Evolutionary conservation across 1,140 invertebrate genomes (phyloP), one percentile per base, ranked within the genome.

Genomic region (Formica selysi): DNA sequence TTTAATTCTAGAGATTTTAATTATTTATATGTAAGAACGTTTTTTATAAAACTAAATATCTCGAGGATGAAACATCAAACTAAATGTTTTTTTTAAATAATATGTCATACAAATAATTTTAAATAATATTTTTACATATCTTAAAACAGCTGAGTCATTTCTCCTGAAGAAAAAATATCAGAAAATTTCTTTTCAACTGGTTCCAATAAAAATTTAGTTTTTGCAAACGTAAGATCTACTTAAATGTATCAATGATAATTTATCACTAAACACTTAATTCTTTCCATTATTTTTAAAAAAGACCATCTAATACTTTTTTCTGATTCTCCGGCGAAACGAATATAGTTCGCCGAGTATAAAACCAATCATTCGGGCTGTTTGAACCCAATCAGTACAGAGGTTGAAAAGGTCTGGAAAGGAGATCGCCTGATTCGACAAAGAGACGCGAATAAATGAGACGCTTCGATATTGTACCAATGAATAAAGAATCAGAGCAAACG

Each of bases 381-480:
- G 74, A 85, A 76, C 26, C 51, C 62, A 67, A 81, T 62, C 57
- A 61, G 48, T 41, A 62, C 19, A 48, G 41, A 57, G 29, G 54
- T 36, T 57, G 51, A 70, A 16, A 76, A 26, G n/a, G 48, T 48
- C 7, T 38, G 54, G 41, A 80, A 70, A 80, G 76, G 68, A 88
- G 92, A 93, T 92, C 87, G 90, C 59, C 79, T 89, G 91, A 87
- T 90, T 91, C 92, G 92, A 90, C 90, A 91, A 93, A 93, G 91
- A 91, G 92, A 93, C 83, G 51, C 88, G 92, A 92, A 94, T 94
- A 94, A 94, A 94, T 92, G 93, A 91, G 92, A 90, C 92, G 79
- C 87, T 91, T 93, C 78, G 89, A 86, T 88, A 90, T 88, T 81
- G 51, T 57, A 57, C 19, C 65, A 59, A 81, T 81, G 79, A 73